phyloP scores from a whole-genome alignment of 2,888 invertebrate genomes.

The Boloria selene region DNA sequence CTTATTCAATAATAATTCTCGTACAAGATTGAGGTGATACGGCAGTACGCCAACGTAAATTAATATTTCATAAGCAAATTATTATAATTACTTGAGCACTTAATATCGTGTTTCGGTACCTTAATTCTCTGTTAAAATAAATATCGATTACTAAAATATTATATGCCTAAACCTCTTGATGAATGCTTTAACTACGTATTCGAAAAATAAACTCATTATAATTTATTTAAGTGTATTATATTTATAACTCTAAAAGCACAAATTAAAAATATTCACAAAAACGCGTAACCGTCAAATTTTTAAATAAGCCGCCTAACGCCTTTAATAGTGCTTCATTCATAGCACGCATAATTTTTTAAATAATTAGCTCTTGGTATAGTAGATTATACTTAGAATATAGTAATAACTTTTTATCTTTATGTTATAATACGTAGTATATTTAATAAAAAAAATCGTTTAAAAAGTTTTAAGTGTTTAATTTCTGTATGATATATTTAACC shows the following conservation, averaged over 20 bases:
- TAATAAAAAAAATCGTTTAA: too few species aligned
- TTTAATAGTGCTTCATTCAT: too few species aligned
- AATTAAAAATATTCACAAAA: too few species aligned
- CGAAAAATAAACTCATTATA: too few species aligned
- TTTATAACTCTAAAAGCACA: too few species aligned
- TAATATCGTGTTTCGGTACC: constrained; percentile 26
- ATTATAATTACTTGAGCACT: constrained; percentile 61
- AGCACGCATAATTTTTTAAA: too few species aligned
- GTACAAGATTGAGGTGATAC: constrained; percentile 54
- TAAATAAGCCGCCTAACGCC: too few species aligned
- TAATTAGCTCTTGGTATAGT: too few species aligned
- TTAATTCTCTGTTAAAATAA: constrained; percentile 24
- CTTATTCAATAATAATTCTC: constrained; percentile 74
- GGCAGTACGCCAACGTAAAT: constrained; percentile 55
- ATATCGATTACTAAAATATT: constrained; percentile 10
- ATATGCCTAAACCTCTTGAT: not conserved
- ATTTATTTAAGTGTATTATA: too few species aligned
- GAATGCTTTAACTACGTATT: not conserved
- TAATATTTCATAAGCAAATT: constrained; percentile 67
- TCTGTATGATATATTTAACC: not conserved
- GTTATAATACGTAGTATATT: not conserved
- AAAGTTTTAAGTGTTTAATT: not conserved
- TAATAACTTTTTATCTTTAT: too few species aligned
- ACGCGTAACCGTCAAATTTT: too few species aligned
- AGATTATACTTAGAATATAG: too few species aligned